Percentiles rank a stretch among this genome's conserved stretches.
These are phyloP conservation scores for Recurvirostra avosetta DNA, from an alignment of 2,113 vertebrate species.

Conservation along the genomic window DNA sequence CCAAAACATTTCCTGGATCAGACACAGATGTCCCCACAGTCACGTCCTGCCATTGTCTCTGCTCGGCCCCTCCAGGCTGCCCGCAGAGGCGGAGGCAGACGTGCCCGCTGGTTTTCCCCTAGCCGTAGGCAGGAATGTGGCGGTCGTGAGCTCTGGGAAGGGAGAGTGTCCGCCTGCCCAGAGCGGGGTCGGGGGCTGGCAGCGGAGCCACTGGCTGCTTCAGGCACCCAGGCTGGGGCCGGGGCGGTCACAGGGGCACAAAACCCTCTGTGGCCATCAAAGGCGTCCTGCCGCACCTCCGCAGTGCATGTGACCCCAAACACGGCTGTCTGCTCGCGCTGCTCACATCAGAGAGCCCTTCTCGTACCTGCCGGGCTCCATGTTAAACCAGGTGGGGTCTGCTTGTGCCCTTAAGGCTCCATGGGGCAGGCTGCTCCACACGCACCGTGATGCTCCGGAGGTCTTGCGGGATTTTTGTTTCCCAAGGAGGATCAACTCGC, in stretches of 20 bases:
- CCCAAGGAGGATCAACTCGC: not conserved
- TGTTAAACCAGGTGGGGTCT: not conserved
- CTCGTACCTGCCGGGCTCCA: not conserved
- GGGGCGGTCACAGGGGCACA: not conserved
- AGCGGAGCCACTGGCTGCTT: not conserved
- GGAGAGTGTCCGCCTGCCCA: accelerated
- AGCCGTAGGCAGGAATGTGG: not conserved
- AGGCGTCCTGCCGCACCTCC: not conserved
- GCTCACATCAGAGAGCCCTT: not conserved
- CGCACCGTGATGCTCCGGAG: accelerated
- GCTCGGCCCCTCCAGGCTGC: not conserved
- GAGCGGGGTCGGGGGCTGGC: too few species aligned
- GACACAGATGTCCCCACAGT: not conserved
- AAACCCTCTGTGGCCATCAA: not conserved
- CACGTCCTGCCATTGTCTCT: slow-evolving; percentile 40
- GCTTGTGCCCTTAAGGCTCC: not conserved
- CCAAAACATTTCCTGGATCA: not conserved
- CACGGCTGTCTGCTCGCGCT: too few species aligned
- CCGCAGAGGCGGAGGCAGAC: not conserved
- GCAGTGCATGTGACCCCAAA: accelerated
- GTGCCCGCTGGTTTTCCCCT: not conserved
- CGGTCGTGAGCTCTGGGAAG: accelerated
- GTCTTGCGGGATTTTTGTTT: not conserved
- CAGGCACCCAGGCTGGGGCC: not conserved
- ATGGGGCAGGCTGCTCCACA: not conserved